Base-by-base conservation (phyloP, 2,797 vertebrate genomes). In the Megalops cyprinoides region DNA sequence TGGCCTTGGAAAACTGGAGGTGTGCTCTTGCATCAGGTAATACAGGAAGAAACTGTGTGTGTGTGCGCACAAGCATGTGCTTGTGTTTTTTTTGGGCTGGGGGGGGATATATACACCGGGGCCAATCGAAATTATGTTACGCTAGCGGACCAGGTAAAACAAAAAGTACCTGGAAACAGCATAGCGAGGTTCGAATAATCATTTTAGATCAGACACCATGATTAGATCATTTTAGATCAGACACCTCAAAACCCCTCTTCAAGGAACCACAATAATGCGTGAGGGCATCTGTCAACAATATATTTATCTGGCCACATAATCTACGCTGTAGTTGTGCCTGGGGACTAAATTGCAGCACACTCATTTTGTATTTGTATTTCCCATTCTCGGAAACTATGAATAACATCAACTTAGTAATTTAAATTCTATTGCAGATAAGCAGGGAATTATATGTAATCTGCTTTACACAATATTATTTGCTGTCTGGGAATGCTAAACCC, bases 291-390 rank as follows among this genome's bases (percentile, higher is more conserved):
- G 62, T 65, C 62, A 28, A 37, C 60, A 65, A 31, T 65, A 28
- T 12, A 65, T 65, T 65, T 65, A 65, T 65, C 62, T 65, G 12
- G 37, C 31, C 62, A 34, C 18, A 65, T 65, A 65, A 37, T 65
- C 62, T 37, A 34, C 12, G 31, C 7, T 65, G 28, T 18, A 65
- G 62, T 62, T 37, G 62, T 14, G 20, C 31, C 62, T 1, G 34
- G 62, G 62, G 62, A 37, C 31, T 37, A 4, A 15, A 18, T 37
- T 65, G 31, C 62, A 34, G 31, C 62, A 65, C 12, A 14, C 20
- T 65, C 62, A 65, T 18, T 65, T 65, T 65, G 62, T 12, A 65
- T 65, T 65, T 65, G 62, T 37, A 65, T 37, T 37, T 65, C 37
- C 62, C 62, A 37, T 37, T 65, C 12, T 65, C 65, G 31, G 28